Evolutionary conservation across 2,888 invertebrate genomes (phyloP), one percentile per base, ranked within the genome.

Genomic region (Cataglyphis albicans): DNA sequence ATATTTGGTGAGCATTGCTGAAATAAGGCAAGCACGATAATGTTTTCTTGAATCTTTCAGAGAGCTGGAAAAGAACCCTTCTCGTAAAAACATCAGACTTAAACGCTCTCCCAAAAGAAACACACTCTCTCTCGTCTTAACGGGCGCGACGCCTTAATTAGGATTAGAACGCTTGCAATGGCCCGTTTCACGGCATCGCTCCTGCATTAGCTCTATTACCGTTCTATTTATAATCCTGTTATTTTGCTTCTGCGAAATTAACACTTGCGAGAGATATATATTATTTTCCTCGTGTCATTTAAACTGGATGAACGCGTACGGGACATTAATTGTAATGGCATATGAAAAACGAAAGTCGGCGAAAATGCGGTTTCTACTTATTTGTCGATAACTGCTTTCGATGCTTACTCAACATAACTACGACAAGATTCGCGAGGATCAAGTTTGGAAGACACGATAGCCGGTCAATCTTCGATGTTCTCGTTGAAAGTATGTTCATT

Each of bases 361-460:
- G 32, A 57, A 70, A 80, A 80, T 70, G 78, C 12, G 32, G 72
- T 59, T 61, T 52, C 52, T 70, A 35, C 78, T 80, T 80, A 59
- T 80, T 80, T 44, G 78, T 70, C 78, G 59, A 68, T 80, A 38
- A 0, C 76, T 44, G 48, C 78, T 80, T 80, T 80, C 70, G 70
- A 70, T 21, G 32, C 25, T 80, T 59, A 35, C 52, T 61, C 44
- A 70, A 70, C 18, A 18, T 1, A 41, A 41, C 12, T 12, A 6
- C n/a, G 67, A 78, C 55, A 18, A 44, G 44, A 15, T 25, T 44
- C 7, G 7, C 38, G 18, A 52, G 48, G 48, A 52, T 52, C 12
- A 32, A 57, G 32, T 29, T 44, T 18, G 10, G 10, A 25, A 21
- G 3, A 15, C 12, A 35, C 25, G 52, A 15, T 44, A 73, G 18